phyloP scores from a whole-genome alignment of 1,140 invertebrate genomes.

The Leptopilina boulardi region DNA sequence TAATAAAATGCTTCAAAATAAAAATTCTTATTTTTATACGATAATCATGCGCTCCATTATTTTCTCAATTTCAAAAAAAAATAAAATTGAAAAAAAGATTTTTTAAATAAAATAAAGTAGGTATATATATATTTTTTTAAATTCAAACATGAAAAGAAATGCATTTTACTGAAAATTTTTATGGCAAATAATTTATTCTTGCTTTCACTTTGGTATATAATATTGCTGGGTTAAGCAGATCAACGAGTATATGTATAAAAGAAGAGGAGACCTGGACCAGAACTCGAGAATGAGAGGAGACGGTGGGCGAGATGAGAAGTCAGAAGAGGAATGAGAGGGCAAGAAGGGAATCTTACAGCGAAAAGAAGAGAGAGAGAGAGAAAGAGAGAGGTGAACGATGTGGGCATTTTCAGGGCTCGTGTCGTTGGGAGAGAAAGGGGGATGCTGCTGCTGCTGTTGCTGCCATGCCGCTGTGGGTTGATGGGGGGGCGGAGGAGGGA shows the following conservation, averaged over 20 bases:
- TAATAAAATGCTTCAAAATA: no score
- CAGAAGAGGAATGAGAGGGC: slow-evolving; percentile 51
- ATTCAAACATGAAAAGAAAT: background rate
- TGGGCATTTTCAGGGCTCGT: background rate
- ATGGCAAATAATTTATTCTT: slow-evolving; percentile 22
- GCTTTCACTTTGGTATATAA: slow-evolving; percentile 35
- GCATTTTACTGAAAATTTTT: background rate
- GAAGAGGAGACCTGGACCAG: slow-evolving; percentile 39
- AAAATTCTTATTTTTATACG: no score
- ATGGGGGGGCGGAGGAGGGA: background rate
- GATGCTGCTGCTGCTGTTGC: no score
- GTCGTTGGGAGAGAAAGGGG: background rate
- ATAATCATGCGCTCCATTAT: no score
- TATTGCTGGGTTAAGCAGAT: slow-evolving; percentile 42
- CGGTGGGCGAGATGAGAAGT: slow-evolving; percentile 54
- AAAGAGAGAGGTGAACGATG: background rate
- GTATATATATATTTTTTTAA: slow-evolving; percentile 11
- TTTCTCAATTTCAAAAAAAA: no score
- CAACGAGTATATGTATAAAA: slow-evolving; percentile 39
- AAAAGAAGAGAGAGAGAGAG: slow-evolving; percentile 39
- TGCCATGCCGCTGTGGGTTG: no score
- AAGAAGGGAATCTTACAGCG: slow-evolving; percentile 44
- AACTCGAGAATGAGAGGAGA: background rate
- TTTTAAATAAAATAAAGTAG: slow-evolving; percentile 16
- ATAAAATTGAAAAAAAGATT: no score